Evolutionary conservation across 2,113 vertebrate species (phyloP), one percentile per base, ranked within the genome.

Genomic region (Chaenogobius annularis): DNA sequence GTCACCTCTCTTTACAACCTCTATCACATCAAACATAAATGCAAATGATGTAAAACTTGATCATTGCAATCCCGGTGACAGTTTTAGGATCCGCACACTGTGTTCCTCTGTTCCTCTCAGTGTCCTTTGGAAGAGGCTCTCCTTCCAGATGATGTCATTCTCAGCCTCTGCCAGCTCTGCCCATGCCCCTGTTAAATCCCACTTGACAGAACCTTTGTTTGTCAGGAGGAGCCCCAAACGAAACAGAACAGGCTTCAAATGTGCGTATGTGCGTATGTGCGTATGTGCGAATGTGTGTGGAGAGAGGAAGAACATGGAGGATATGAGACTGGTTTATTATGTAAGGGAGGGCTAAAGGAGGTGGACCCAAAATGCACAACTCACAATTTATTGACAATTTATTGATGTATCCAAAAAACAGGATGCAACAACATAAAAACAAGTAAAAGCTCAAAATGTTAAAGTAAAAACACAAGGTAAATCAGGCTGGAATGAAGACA

Each of bases 161-260:
- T 71, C 72, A 64, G 69, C 77, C 68, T 31, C 70, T 73, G 87
- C 83, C 85, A 85, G 73, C 69, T 82, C 74, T 81, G 77, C 72
- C 79, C 82, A 85, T 82, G 87, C 82, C 66, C 37, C 70, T 68
- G 81, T 64, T 84, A 84, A 86, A 82, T 84, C 87, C 86, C 78
- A 79, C 83, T 88, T 80, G 83, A 87, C 82, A 83, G 85, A 71
- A 52, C 77, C 74, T 89, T 83, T 87, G 85, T 84, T 65, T 78
- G 76, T 74, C 70, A 68, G 37, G 85, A 75, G 66, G 75, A 62
- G 76, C 70, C 75, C 70, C 70, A 67, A 44, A 77, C 20, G 77
- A 82, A 78, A 81, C 70, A 73, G 62, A 79, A 66, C 17, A 43
- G 35, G 17, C 15, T 43, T 40, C 35, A 37, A n/a, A 19, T 20